Conservation (phyloP, 2,797 vertebrate genomes). For the Leptoclinus maculatus region DNA sequence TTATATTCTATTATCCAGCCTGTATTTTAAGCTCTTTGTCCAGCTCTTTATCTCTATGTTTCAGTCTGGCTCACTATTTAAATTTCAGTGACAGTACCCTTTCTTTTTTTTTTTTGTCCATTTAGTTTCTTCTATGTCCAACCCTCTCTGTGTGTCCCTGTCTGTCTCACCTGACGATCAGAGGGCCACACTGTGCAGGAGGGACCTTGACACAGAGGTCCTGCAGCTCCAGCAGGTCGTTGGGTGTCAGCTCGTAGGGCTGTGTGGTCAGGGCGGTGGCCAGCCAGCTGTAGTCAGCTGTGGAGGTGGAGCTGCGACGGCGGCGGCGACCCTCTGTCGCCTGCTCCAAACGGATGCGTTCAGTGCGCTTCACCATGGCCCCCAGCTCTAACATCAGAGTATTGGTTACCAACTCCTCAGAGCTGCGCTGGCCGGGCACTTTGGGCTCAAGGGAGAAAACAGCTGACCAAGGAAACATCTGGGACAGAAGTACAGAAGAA, state of each 20-base stretch:
- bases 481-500: slow-evolving; percentile 15
- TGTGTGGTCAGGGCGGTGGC: slow-evolving; percentile 72
- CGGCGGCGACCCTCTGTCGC: slow-evolving; percentile 75
- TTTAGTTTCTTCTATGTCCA: background rate
- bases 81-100: background rate
- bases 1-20: background rate
- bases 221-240: slow-evolving; percentile 85
- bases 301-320: slow-evolving; percentile 80
- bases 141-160: background rate
- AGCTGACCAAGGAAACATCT: slow-evolving; percentile 88
- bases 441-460: slow-evolving; percentile 84
- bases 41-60: background rate
- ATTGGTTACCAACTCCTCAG: slow-evolving; percentile 85
- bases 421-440: slow-evolving; percentile 81
- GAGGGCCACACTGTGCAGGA: slow-evolving; percentile 85
- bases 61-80: background rate
- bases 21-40: background rate
- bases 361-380: slow-evolving; percentile 85
- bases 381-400: slow-evolving; percentile 88
- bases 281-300: slow-evolving; percentile 88
- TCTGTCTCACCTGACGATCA: slow-evolving; percentile 82
- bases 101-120: too few species aligned
- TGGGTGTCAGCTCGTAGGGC: slow-evolving; percentile 82
- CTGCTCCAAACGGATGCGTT: slow-evolving; percentile 84
- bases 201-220: slow-evolving; percentile 85